Conservation (phyloP, 2,113 vertebrate species). For the Nyctereutes procyonoides region DNA sequence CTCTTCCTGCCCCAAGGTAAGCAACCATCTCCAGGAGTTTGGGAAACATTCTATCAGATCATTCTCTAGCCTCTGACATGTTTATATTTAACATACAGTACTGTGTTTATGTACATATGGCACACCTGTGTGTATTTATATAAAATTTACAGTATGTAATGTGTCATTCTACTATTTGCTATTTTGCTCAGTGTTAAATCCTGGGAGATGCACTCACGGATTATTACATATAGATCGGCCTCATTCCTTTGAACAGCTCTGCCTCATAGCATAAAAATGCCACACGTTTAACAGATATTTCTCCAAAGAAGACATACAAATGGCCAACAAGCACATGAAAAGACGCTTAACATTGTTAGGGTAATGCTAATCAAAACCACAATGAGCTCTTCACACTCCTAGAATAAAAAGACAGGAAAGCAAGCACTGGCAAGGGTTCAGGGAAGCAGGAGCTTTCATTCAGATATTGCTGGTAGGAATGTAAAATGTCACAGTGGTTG, state of each 20-base stretch:
- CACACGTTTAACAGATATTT: not conserved
- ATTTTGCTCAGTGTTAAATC: not conserved
- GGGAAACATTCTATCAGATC: not conserved
- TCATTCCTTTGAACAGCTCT: not conserved
- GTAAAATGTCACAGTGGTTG: not conserved
- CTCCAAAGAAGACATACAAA: not conserved
- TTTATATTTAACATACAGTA: not conserved
- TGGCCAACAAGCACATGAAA: not conserved
- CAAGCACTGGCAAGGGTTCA: not conserved
- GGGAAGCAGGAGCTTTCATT: not conserved
- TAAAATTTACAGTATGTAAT: not conserved
- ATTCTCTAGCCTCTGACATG: not conserved
- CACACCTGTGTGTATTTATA: not conserved
- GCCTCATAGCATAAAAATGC: not conserved
- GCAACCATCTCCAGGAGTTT: not conserved
- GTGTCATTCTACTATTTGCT: not conserved
- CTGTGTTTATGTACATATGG: not conserved
- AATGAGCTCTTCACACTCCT: not conserved
- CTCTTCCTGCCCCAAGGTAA: not conserved
- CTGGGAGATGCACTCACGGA: not conserved
- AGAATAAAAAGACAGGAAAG: not conserved
- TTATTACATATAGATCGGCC: not conserved
- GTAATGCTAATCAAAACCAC: not conserved
- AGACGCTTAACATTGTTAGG: not conserved
- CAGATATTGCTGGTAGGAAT: not conserved